Conservation (phyloP, 2,888 invertebrate genomes). For the Polyploca ridens region DNA sequence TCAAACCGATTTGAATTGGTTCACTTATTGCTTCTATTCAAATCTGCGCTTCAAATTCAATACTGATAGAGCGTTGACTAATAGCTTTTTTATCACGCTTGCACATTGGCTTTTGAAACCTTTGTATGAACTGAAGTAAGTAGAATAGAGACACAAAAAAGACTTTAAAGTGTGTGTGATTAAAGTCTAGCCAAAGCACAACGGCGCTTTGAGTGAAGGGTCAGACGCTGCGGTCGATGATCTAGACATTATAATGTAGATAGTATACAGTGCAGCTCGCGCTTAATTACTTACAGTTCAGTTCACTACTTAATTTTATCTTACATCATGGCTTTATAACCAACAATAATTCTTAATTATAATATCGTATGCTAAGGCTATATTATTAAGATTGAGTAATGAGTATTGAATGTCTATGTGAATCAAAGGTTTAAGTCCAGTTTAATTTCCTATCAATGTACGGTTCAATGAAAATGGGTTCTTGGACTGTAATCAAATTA, state of each 20-base stretch:
- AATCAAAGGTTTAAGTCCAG: no score
- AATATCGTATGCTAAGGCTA: background rate
- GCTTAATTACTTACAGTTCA: slow-evolving; percentile 36
- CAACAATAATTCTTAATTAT: background rate
- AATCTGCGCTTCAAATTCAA: background rate
- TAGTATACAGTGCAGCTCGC: slow-evolving; percentile 19
- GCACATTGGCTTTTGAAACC: background rate
- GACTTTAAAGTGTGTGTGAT: background rate
- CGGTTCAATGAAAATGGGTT: no score
- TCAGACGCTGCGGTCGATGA: slow-evolving; percentile 37
- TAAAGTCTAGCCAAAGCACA: slow-evolving; percentile 13
- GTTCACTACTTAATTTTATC: slow-evolving; percentile 25
- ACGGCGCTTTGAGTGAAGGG: slow-evolving; percentile 14
- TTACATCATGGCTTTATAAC: slow-evolving; percentile 12
- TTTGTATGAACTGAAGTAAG: background rate
- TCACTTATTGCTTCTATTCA: background rate
- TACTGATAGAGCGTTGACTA: background rate
- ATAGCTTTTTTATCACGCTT: background rate
- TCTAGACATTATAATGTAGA: slow-evolving; percentile 40
- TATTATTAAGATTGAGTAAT: background rate
- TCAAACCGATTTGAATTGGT: background rate
- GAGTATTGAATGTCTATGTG: no score
- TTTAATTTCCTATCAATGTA: no score
- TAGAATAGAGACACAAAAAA: slow-evolving; percentile 2
- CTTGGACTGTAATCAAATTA: no score